These are phyloP conservation scores for Drosophila meridiana DNA, from an alignment of 2,888 invertebrate species.

Conservation along the genomic window DNA sequence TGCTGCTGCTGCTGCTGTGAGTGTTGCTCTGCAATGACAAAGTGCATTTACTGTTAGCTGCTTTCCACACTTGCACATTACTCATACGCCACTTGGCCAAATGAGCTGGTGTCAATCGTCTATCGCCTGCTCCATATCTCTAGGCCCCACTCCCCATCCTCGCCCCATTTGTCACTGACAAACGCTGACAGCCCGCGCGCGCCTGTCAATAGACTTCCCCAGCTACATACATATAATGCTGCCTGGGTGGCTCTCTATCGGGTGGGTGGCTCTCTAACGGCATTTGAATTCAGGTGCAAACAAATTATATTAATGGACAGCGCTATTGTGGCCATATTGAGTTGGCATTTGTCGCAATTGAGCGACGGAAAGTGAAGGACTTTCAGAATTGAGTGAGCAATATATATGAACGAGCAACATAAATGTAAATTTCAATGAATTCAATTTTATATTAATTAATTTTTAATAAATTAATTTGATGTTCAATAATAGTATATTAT, in stretches of 20 bases:
- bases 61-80: slow-evolving; percentile 38
- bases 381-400: neutral
- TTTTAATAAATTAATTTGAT: no score
- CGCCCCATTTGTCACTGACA: slow-evolving; percentile 57
- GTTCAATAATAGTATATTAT: no score
- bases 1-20: slow-evolving; percentile 2
- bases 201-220: slow-evolving; percentile 35
- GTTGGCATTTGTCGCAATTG: neutral
- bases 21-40: slow-evolving; percentile 63
- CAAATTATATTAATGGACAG: slow-evolving; percentile 33
- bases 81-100: slow-evolving; percentile 61
- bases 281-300: slow-evolving; percentile 7
- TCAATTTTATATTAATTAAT: no score
- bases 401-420: no score
- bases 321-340: neutral
- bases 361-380: neutral
- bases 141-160: slow-evolving; percentile 3
- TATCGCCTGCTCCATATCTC: slow-evolving; percentile 67
- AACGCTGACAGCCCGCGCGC: slow-evolving; percentile 28
- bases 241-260: neutral
- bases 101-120: slow-evolving; percentile 48
- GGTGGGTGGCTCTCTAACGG: neutral
- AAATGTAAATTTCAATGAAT: no score
- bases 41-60: slow-evolving; percentile 52
- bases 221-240: neutral